Percentiles rank a stretch among this genome's conserved stretches.
Conservation (phyloP, 2,113 vertebrate genomes). For the Recurvirostra avosetta region DNA sequence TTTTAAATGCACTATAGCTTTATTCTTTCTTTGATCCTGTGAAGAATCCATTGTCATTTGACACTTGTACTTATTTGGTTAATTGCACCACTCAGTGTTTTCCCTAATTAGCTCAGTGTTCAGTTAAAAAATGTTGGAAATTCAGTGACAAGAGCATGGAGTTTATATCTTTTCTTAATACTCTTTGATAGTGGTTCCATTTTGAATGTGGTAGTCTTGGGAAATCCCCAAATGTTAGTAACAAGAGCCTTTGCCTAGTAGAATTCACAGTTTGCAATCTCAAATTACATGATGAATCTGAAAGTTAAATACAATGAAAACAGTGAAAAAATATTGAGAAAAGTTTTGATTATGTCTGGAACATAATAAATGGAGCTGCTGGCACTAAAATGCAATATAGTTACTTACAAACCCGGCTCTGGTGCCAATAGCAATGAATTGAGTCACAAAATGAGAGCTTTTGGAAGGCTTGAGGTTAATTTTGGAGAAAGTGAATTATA, state of each 20-base stretch:
- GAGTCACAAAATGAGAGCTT: not conserved
- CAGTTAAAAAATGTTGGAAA: not conserved
- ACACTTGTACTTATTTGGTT: not conserved
- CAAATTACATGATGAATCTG: not conserved
- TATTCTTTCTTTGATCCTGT: not conserved
- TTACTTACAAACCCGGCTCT: not conserved
- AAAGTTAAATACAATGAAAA: constrained; percentile 10
- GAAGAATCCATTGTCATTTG: not conserved
- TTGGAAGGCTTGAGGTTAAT: not conserved
- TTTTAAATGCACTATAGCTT: not conserved
- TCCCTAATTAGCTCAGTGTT: not conserved
- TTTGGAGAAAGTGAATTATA: not conserved
- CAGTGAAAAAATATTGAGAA: not conserved
- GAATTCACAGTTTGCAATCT: not conserved
- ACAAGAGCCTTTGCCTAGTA: not conserved
- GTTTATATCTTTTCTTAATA: not conserved
- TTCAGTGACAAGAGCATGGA: not conserved
- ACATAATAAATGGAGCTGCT: not conserved
- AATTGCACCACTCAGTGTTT: not conserved
- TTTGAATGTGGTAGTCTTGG: not conserved
- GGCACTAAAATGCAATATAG: not conserved
- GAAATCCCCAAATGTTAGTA: not conserved
- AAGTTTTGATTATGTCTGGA: not conserved
- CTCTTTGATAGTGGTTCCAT: not conserved
- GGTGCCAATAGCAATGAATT: not conserved